Evolutionary conservation across 2,888 invertebrate species (phyloP), one percentile per base, ranked within the genome.

Genomic region (Troides aeacus): DNA sequence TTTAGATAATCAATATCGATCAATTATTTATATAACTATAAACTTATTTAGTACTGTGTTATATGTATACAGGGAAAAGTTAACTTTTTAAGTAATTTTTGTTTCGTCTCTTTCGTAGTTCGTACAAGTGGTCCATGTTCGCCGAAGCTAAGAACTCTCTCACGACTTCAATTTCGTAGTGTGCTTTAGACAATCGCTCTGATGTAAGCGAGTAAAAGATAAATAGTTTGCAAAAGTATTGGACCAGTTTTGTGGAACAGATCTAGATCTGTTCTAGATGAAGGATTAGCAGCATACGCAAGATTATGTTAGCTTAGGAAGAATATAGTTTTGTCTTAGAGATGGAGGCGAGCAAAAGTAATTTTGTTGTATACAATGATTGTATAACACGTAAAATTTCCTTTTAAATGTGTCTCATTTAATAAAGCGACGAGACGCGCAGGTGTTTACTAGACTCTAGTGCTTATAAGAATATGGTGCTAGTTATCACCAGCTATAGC

Each of bases 81-180:
- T 64, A 53, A 17, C 60, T 64, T 42, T 12, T 46, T 59, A 36
- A n/a, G 30, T 58, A 15, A 30, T 64, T 60, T 15, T 60, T 69
- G 18, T n/a, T 53, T 46, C 2, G 6, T 57, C 36, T 58, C 23
- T 58, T 59, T 36, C n/a, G 24, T 24, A 57, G 21, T 62, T n/a
- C 23, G 21, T 62, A 62, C 30, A 46, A 58, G 46, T 57, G 46
- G 56, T 62, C 62, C 66, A 58, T 70, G 62, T 66, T 59, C 56
- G 66, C 50, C 39, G 39, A 42, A 23, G 10, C 24, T 53, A 64
- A 66, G 50, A 64, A 70, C 50, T 62, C 59, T 70, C 70, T 64
- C 70, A 70, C 66, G 70, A 46, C 65, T 70, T 30, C 56, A 66
- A 60, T 70, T 69, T 65, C 21, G 61, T 30, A 62, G 63, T 62